Evolutionary conservation across 2,113 vertebrate species (phyloP).

Genomic region (Geococcyx californianus): DNA sequence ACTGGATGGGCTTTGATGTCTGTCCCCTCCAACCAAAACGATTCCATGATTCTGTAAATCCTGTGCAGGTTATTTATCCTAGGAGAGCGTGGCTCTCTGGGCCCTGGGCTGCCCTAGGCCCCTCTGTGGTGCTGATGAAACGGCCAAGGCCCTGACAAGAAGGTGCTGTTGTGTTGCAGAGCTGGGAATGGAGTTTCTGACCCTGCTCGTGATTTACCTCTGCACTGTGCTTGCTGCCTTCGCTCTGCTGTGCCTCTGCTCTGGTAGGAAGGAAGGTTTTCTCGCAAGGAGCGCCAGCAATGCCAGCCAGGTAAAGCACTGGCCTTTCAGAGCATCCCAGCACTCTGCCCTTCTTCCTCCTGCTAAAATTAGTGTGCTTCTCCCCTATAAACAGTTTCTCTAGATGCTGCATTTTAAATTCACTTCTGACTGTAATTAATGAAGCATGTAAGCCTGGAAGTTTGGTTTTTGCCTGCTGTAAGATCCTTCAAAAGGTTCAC

Average conservation of each 20-base stretch:
- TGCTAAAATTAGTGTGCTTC: not conserved
- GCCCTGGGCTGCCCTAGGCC: too few species aligned
- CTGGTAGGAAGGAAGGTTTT: constrained; percentile 53
- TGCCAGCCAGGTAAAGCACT: constrained; percentile 11
- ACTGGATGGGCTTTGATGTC: too few species aligned
- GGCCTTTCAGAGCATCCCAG: fast-evolving
- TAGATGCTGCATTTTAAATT: not conserved
- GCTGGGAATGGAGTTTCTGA: constrained; percentile 88
- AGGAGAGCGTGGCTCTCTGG: too few species aligned
- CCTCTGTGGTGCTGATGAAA: too few species aligned
- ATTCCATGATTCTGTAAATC: too few species aligned
- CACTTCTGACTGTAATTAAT: not conserved
- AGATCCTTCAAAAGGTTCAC: not conserved
- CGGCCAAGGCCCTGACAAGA: too few species aligned
- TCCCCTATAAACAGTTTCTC: not conserved
- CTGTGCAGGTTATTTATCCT: too few species aligned
- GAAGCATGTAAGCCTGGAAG: not conserved
- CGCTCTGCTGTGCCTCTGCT: constrained; percentile 77
- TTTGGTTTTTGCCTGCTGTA: not conserved
- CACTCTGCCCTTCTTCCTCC: not conserved
- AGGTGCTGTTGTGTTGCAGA: not conserved
- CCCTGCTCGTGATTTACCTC: constrained; percentile 84
- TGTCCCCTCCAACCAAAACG: too few species aligned
- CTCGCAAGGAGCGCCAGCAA: fast-evolving
- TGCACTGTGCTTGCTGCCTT: constrained; percentile 68